Conservation (phyloP, 2,888 invertebrate species). For the Epistrophella euchroma region DNA sequence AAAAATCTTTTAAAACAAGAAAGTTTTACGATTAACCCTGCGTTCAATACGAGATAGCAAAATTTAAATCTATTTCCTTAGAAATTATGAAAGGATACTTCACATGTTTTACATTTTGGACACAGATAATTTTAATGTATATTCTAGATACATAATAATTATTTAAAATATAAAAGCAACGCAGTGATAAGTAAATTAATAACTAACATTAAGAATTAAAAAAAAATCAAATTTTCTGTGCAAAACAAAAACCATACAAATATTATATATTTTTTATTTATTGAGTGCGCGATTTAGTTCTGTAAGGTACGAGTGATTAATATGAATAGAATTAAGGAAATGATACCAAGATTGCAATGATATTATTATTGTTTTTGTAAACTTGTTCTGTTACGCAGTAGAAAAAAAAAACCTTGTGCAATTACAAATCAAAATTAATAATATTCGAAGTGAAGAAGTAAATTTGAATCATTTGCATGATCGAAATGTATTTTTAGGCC, state of each 20-base stretch:
- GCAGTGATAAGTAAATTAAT: constrained; percentile 72
- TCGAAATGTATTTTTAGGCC: neutral
- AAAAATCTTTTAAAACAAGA: neutral
- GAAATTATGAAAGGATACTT: neutral
- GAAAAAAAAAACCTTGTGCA: neutral
- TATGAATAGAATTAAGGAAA: constrained; percentile 41
- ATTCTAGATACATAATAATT: constrained; percentile 14
- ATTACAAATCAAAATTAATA: neutral
- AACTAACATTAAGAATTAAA: constrained; percentile 56
- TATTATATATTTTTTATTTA: constrained; percentile 60
- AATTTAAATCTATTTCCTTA: neutral
- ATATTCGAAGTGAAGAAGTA: neutral
- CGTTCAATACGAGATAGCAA: neutral
- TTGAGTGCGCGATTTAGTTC: constrained; percentile 33
- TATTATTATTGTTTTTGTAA: neutral
- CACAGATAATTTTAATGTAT: constrained; percentile 16
- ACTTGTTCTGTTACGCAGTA: constrained; percentile 41
- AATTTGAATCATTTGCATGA: neutral
- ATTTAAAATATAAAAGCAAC: constrained; percentile 64
- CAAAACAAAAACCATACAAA: constrained; percentile 26
- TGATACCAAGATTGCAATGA: constrained; percentile 37
- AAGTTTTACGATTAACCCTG: neutral
- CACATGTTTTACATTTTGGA: neutral
- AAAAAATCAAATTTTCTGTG: constrained; percentile 40
- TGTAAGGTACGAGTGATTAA: constrained; percentile 39